These are phyloP conservation scores for Mechanitis mazaeus DNA, from an alignment of 2,888 invertebrate genomes.

Conservation along the genomic window DNA sequence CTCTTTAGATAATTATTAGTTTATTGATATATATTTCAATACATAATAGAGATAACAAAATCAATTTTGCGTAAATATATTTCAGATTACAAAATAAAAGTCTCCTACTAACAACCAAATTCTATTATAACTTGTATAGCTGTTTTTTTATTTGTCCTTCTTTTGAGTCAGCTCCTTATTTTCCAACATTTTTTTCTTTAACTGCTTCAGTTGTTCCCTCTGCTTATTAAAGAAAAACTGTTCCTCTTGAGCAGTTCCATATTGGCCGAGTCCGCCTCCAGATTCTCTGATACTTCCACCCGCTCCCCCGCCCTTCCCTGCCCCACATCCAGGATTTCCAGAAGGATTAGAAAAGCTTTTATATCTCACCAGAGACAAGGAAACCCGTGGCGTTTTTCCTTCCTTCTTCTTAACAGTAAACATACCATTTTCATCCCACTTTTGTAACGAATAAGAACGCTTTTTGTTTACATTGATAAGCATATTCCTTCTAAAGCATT, in stretches of 20 bases:
- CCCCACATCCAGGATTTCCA: conserved; percentile 46
- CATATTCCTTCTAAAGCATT: background rate
- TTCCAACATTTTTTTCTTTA: conserved; percentile 43
- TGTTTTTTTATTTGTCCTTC: conserved; percentile 26
- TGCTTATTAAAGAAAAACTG: conserved; percentile 54
- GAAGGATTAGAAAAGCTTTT: conserved; percentile 22
- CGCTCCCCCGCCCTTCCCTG: conserved; percentile 50
- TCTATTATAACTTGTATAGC: conserved; percentile 9
- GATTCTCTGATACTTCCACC: conserved; percentile 52
- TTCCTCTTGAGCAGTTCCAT: conserved; percentile 54
- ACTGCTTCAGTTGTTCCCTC: conserved; percentile 45
- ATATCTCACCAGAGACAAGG: background rate
- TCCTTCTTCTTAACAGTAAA: background rate
- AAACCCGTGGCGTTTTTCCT: background rate
- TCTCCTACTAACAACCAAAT: no score
- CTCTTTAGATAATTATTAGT: no score
- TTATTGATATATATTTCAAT: no score
- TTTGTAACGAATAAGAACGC: background rate
- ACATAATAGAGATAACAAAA: no score
- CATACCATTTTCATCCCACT: background rate
- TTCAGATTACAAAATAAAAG: no score
- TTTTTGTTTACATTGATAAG: background rate
- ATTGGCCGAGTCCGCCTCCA: conserved; percentile 51
- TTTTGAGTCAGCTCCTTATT: conserved; percentile 28
- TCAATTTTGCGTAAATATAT: no score